These are phyloP conservation scores for Parnassius glacialis DNA, from an alignment of 2,888 invertebrate species.

Conservation along the genomic window DNA sequence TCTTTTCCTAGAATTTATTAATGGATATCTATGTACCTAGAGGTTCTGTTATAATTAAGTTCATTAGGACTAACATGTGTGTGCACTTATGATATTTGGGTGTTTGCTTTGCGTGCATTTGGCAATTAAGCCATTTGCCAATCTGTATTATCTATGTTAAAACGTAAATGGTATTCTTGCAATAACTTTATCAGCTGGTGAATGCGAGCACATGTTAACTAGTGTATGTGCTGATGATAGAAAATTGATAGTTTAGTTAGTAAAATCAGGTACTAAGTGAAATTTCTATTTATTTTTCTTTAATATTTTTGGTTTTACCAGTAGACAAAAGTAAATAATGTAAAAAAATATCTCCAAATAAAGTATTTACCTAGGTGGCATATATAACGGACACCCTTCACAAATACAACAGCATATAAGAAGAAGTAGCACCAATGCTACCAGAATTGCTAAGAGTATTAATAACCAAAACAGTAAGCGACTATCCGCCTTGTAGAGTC, in stretches of 20 bases:
- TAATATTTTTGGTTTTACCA: too few species aligned
- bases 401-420: conserved; percentile 91
- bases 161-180: too few species aligned
- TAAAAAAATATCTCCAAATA: conserved; percentile 3
- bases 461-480: conserved; percentile 88
- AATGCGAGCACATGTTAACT: too few species aligned
- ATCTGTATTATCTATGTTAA: too few species aligned
- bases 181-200: too few species aligned
- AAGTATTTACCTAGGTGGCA: conserved; percentile 83
- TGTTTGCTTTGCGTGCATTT: neutral
- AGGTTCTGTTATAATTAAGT: conserved; percentile 48
- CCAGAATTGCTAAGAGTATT: conserved; percentile 87
- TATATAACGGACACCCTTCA: conserved; percentile 91
- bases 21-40: conserved; percentile 79
- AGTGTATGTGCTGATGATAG: too few species aligned
- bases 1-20: conserved; percentile 86
- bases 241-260: too few species aligned
- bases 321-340: too few species aligned
- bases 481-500: conserved; percentile 86
- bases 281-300: too few species aligned
- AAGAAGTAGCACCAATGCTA: conserved; percentile 85
- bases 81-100: neutral
- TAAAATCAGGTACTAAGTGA: too few species aligned
- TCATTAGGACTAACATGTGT: conserved; percentile 16
- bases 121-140: too few species aligned